These are phyloP conservation scores for Parnassius mnemosyne DNA, from an alignment of 2,888 invertebrate species.

Conservation along the genomic window DNA sequence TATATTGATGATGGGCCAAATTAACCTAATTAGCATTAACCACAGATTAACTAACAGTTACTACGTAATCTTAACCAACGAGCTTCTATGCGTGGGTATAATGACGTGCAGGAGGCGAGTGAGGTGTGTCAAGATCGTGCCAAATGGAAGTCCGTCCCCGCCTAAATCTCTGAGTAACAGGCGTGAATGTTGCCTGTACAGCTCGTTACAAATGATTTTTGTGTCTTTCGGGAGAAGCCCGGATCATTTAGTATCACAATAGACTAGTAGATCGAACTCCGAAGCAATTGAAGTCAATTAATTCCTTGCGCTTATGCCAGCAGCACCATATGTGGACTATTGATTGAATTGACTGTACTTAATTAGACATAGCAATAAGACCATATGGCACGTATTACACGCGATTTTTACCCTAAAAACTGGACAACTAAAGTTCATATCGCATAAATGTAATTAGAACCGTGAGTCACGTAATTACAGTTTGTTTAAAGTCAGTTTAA, in stretches of 20 bases:
- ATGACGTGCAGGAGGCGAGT: too few relatives aligned
- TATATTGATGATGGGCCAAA: too few relatives aligned
- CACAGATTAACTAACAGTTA: too few relatives aligned
- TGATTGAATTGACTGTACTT: conserved; percentile 28
- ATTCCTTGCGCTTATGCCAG: conserved; percentile 26
- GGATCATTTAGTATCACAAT: conserved; percentile 8
- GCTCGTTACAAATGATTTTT: too few relatives aligned
- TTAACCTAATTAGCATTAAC: too few relatives aligned
- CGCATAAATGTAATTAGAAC: conserved; percentile 7
- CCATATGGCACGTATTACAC: conserved; percentile 28
- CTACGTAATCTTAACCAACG: too few relatives aligned
- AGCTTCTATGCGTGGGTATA: too few relatives aligned
- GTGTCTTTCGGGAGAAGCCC: too few relatives aligned
- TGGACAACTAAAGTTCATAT: conserved; percentile 5
- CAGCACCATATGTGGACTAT: conserved; percentile 33
- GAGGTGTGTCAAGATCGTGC: too few relatives aligned
- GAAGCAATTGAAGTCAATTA: conserved; percentile 30
- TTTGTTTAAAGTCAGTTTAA: conserved; percentile 18
- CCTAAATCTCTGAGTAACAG: too few relatives aligned
- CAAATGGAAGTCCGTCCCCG: too few relatives aligned
- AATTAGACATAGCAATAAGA: conserved; percentile 24
- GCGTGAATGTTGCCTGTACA: too few relatives aligned
- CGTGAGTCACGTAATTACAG: conserved; percentile 20
- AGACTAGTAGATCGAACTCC: conserved; percentile 4
- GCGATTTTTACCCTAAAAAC: conserved; percentile 21